phyloP scores from a whole-genome alignment of 2,797 vertebrate genomes.

The Tolypeutes matacus region DNA sequence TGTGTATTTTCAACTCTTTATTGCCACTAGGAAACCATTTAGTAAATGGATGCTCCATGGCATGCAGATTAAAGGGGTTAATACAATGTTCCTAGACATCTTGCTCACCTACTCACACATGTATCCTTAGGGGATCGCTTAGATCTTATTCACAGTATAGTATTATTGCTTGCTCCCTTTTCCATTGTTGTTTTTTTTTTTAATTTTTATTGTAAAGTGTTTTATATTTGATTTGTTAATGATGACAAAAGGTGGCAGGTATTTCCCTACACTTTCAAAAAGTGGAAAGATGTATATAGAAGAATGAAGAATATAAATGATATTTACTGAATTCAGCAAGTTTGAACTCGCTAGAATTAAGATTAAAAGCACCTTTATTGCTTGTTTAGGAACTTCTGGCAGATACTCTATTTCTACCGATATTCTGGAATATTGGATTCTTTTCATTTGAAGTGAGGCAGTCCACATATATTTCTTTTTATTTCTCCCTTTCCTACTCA shows the following conservation, averaged over 20 bases:
- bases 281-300: not conserved
- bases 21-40: not conserved
- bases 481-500: not conserved
- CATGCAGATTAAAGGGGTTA: not conserved
- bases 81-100: not conserved
- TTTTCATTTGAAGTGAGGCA: not conserved
- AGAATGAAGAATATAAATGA: constrained; percentile 8
- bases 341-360: not conserved
- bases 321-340: not conserved
- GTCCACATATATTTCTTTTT: not conserved
- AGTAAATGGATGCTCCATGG: not conserved
- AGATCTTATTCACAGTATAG: not conserved
- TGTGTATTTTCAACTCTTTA: not conserved
- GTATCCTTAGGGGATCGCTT: not conserved
- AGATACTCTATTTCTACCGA: not conserved
- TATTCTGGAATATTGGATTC: not conserved
- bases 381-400: not conserved
- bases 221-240: not conserved
- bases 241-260: not conserved
- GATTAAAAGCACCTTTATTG: not conserved
- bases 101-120: not conserved
- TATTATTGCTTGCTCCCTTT: not conserved
- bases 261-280: not conserved
- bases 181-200: not conserved
- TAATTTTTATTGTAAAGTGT: not conserved